Evolutionary conservation across 2,888 invertebrate species (phyloP).

Genomic region (Temnothorax ravouxi): DNA sequence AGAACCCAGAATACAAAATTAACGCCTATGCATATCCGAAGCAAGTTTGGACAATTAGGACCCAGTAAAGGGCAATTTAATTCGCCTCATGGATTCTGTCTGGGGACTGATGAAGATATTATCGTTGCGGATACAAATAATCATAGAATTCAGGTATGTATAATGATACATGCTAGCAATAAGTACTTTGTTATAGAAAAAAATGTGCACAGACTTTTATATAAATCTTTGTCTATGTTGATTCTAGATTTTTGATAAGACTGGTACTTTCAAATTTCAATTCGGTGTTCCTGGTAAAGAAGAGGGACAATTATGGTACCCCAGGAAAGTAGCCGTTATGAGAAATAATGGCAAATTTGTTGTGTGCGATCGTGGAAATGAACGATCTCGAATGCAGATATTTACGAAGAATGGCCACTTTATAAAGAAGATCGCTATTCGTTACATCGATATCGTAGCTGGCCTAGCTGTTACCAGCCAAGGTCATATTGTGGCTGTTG

Average conservation of each 20-base stretch:
- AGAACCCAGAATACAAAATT: constrained; percentile 88
- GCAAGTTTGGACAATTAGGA: constrained; percentile 97
- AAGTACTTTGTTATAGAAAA: not conserved
- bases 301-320: constrained; percentile 99
- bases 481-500: constrained; percentile 98
- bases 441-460: constrained; percentile 96
- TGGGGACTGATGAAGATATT: constrained; percentile 97
- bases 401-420: constrained; percentile 98
- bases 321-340: constrained; percentile 97
- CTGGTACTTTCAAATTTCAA: constrained; percentile 96
- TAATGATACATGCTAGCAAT: not conserved
- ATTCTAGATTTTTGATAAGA: constrained; percentile 95
- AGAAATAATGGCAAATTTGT: constrained; percentile 95
- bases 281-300: constrained; percentile 98
- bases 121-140: constrained; percentile 99
- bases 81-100: constrained; percentile 98
- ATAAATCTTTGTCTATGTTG: constrained; percentile 31
- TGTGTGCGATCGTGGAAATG: constrained; percentile 99
- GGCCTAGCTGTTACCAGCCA: constrained; percentile 97
- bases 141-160: constrained; percentile 94
- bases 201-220: constrained; percentile 19
- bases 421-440: constrained; percentile 96
- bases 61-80: constrained; percentile 98
- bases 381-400: constrained; percentile 98
- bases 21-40: constrained; percentile 95